Percentiles rank a stretch among this genome's conserved stretches.
phyloP scores from a whole-genome alignment of 2,113 vertebrate species.

The Ibidorhyncha struthersii region DNA sequence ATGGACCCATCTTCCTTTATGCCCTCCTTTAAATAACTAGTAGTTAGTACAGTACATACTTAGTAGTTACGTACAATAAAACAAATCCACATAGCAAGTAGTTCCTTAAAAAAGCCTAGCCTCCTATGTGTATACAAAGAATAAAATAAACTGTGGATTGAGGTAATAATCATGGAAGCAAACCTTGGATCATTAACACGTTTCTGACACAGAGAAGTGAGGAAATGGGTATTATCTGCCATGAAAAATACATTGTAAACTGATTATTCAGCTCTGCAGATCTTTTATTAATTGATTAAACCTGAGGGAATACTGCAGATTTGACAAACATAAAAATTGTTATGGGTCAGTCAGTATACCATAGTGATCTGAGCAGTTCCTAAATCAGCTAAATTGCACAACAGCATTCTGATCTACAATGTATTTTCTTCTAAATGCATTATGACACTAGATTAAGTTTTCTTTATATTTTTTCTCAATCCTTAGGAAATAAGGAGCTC shows the following conservation, averaged over 20 bases:
- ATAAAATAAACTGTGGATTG: not conserved
- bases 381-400: not conserved
- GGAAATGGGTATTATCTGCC: not conserved
- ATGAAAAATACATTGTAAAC: constrained; percentile 27
- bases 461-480: constrained; percentile 8
- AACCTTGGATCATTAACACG: not conserved
- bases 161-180: not conserved
- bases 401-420: not conserved
- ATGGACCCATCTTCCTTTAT: constrained; percentile 83
- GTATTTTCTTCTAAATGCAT: constrained; percentile 19
- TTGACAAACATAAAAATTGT: not conserved
- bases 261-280: not conserved
- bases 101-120: not conserved
- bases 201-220: not conserved
- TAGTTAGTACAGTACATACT: not conserved
- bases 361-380: not conserved
- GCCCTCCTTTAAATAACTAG: constrained; percentile 63
- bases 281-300: not conserved
- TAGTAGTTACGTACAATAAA: constrained; percentile 11
- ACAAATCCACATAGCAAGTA: constrained; percentile 20
- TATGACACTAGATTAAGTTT: not conserved
- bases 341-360: not conserved
- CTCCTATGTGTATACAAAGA: not conserved
- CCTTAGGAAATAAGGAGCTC: not conserved
- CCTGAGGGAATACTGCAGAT: not conserved